Base-by-base conservation (phyloP, 2,113 vertebrate species). In the Elephantulus edwardii region DNA sequence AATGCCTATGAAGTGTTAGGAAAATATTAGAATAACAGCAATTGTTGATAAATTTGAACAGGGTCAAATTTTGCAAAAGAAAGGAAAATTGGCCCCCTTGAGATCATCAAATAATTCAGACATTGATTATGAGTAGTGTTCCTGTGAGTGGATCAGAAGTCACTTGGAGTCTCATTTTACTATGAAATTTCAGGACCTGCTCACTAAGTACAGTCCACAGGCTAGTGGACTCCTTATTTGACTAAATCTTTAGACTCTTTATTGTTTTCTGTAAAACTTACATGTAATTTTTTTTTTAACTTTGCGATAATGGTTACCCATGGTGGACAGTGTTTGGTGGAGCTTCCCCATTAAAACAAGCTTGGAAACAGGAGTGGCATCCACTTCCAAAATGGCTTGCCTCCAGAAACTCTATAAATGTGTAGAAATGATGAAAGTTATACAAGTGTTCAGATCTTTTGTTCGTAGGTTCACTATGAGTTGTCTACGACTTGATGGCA, bases 11-110 rank as follows among this genome's bases (percentile, higher is more conserved):
- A 81, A 60, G 60, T 89, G 48, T 22, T 72, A 12, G 52, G 33
- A 91, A 58, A 94, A 88, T 5, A 64, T 77, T 33, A 75, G 52
- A 90, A 93, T 35, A 88, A 86, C 1, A 75, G 60, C 8, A 46
- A 13, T 35, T 60, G 1, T 79, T 86, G 28, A 88, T 80, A 88
- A 88, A 92, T 33, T 92, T 88, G 28, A 92, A 60, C 28, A 28
- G 80, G 48, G 24, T 10, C 30, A 66, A 42, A 68, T 78, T 81
- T 86, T 82, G 30, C 20, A 46, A 26, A 68, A 8, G 35, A 64
- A 40, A n/a, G 40, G 8, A 58, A 64, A 82, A 54, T 13, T 42
- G 54, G 24, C 5, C 33, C 3, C 40, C 76, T 38, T 1, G 86
- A 76, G 48, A 74, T 26, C 35, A 64, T 75, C 46, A 86, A 80